Evolutionary conservation across 1,140 invertebrate species (phyloP), one percentile per base, ranked within the genome.

Genomic region (Calliopsis andreniformis): DNA sequence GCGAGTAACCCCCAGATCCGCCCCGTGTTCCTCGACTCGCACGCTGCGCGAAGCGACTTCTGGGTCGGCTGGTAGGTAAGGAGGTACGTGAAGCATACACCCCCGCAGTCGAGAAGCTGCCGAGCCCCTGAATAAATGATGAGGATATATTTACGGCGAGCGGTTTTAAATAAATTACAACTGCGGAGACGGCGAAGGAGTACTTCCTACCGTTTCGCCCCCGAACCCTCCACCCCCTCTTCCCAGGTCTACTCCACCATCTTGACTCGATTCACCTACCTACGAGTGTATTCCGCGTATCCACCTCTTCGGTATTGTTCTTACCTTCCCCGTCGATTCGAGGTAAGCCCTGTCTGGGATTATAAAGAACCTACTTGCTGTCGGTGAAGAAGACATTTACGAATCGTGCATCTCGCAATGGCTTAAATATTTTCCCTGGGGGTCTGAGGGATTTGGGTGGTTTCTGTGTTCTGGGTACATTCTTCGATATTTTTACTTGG

Each of bases 101-200:
- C 82, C 80, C 72, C 76, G 43, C 79, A 76, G 66, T 53, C 73
- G 80, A 80, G 85, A 69, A 78, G 86, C 89, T 87, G 84, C 78
- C 81, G 77, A 84, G 83, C 83, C 79, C 64, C 79, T 92, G 91
- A 92, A 92, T 92, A 92, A 92, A 88, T 91, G 83, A 92, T 90
- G 86, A 87, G 89, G 88, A 89, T 90, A 90, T 91, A 92, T 92
- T 92, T 92, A 92, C 90, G 91, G 88, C 84, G 88, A 88, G 89
- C 85, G 86, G 88, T 91, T 92, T 92, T 92, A 92, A 92, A 92
- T 92, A 92, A 92, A 92, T 92, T 92, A 92, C 91, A 91, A 88
- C 88, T 85, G 89, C 87, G 87, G 87, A 90, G 89, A 88, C 87
- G 88, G 83, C 83, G 84, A 85, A 87, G 83, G 80, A 85, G 86